phyloP scores from a whole-genome alignment of 2,888 invertebrate species.

The Catocala sponsa region DNA sequence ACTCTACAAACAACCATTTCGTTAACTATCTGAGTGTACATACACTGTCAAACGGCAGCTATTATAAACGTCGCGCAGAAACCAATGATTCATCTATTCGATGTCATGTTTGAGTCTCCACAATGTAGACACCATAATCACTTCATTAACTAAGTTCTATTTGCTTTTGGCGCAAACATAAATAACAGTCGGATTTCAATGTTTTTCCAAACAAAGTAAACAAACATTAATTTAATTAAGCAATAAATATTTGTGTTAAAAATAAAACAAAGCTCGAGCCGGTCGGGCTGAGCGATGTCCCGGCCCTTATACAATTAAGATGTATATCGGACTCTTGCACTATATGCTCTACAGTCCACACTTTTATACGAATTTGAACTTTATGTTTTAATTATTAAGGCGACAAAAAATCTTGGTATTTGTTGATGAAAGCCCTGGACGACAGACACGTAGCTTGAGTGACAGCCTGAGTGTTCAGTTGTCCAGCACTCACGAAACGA shows the following conservation, averaged over 20 bases:
- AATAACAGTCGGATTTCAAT: not conserved
- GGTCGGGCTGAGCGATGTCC: conserved; percentile 39
- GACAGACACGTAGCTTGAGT: conserved; percentile 33
- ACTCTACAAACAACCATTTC: conserved; percentile 38
- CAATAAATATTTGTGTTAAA: conserved; percentile 46
- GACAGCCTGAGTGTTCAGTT: conserved; percentile 33
- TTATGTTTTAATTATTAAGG: conserved; percentile 21
- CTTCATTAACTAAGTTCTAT: not conserved
- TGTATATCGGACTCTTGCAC: conserved; percentile 41
- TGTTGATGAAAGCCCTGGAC: conserved; percentile 31
- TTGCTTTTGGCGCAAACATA: not conserved
- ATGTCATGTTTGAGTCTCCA: too few relatives aligned
- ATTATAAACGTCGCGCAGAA: conserved; percentile 18
- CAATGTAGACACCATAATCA: not conserved
- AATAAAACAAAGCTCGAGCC: conserved; percentile 36
- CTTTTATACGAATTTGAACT: conserved; percentile 30
- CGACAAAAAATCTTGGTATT: conserved; percentile 13
- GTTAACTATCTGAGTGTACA: conserved; percentile 21
- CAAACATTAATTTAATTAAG: conserved; percentile 49
- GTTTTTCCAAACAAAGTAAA: conserved; percentile 33
- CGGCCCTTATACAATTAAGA: conserved; percentile 50
- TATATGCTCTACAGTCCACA: conserved; percentile 26
- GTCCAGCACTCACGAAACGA: conserved; percentile 30
- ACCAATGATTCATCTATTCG: conserved; percentile 5
- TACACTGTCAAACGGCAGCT: conserved; percentile 35